These are phyloP conservation scores for Drosophila ficusphila DNA, from an alignment of 1,140 invertebrate species.

Conservation along the genomic window DNA sequence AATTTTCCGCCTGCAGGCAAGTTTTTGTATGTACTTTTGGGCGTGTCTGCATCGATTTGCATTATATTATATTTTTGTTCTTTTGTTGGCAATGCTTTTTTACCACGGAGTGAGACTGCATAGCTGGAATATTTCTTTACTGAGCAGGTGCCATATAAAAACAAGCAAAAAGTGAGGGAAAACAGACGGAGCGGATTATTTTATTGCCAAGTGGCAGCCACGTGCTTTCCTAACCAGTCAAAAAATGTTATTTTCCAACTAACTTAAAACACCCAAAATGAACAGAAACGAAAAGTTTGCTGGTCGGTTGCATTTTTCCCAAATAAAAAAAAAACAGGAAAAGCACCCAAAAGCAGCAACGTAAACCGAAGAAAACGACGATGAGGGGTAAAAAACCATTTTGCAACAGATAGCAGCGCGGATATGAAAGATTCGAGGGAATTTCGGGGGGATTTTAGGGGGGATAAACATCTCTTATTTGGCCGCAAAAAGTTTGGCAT, in stretches of 20 bases:
- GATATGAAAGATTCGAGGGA: neutral
- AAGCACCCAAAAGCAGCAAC: slow-evolving; percentile 2
- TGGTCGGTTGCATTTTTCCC: slow-evolving; percentile 22
- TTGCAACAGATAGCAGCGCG: slow-evolving; percentile 28
- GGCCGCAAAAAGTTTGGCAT: slow-evolving; percentile 45
- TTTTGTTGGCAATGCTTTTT: slow-evolving; percentile 11
- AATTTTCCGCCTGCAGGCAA: neutral
- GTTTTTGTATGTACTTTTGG: neutral
- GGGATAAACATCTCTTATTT: slow-evolving; percentile 29
- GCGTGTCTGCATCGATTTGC: slow-evolving; percentile 36
- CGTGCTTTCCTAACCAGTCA: neutral
- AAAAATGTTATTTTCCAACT: slow-evolving; percentile 24
- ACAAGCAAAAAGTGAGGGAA: neutral
- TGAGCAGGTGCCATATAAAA: neutral
- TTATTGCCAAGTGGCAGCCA: slow-evolving; percentile 16
- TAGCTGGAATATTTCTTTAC: slow-evolving; percentile 10
- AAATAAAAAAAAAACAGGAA: slow-evolving; percentile 3
- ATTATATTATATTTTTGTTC: slow-evolving; percentile 24
- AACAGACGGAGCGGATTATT: slow-evolving; percentile 15
- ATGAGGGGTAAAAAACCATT: slow-evolving; percentile 35
- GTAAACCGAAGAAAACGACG: slow-evolving; percentile 3
- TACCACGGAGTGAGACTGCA: slow-evolving; percentile 18
- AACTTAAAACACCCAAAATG: slow-evolving; percentile 18
- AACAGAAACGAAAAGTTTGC: slow-evolving; percentile 30
- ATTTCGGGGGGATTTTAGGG: neutral